phyloP scores from a whole-genome alignment of 2,797 vertebrate genomes.

The Buceros bicornis region DNA sequence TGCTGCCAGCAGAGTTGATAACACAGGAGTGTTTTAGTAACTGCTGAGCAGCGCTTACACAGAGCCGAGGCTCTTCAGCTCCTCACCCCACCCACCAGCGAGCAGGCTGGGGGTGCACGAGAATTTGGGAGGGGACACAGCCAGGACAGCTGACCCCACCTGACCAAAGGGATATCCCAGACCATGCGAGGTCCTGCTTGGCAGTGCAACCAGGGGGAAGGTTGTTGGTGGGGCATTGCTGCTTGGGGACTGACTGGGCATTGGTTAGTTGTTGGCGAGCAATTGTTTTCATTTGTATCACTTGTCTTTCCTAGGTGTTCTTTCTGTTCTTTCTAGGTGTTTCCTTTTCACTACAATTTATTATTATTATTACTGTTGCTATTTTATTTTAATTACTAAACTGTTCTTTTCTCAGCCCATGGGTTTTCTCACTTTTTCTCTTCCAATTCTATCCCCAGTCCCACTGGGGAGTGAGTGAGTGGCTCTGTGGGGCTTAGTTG shows the following conservation, averaged over 20 bases:
- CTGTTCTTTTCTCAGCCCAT: neutral
- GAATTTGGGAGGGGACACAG: neutral
- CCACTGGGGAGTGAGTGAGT: rapidly evolving
- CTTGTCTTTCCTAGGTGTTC: neutral
- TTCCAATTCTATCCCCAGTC: neutral
- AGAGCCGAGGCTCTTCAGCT: neutral
- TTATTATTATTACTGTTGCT: neutral
- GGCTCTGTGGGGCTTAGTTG: neutral
- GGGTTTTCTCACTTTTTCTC: neutral
- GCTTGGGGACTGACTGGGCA: neutral
- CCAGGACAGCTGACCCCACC: neutral
- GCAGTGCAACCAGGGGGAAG: neutral
- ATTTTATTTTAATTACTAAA: neutral
- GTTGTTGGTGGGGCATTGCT: neutral
- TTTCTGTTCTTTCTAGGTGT: too few relatives aligned
- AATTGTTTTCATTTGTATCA: neutral
- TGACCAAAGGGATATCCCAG: neutral
- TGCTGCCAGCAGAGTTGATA: neutral
- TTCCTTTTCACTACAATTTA: rapidly evolving
- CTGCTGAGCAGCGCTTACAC: neutral
- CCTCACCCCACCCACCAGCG: neutral
- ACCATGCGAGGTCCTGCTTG: neutral
- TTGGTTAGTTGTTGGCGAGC: neutral
- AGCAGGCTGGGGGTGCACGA: too few relatives aligned
- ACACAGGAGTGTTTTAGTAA: too few relatives aligned